Evolutionary conservation across 2,113 vertebrate genomes (phyloP).

Genomic region (Brachyhypopomus gauderio): DNA sequence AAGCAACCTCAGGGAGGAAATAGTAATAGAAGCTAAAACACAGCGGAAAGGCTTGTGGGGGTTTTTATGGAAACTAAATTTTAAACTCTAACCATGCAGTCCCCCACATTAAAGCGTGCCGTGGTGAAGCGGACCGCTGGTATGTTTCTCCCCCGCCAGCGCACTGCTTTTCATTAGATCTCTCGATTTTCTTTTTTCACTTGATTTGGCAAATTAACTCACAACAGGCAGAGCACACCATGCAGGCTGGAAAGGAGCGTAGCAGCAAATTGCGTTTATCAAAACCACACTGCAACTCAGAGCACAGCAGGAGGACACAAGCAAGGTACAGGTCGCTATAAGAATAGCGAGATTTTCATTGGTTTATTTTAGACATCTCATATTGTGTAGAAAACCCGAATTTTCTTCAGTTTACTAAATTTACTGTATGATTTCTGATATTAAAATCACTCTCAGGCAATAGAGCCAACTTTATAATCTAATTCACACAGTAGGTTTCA

Average conservation of each 20-base stretch:
- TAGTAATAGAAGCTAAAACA: conserved; percentile 62
- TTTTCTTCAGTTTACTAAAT: background rate
- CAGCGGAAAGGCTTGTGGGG: conserved; percentile 68
- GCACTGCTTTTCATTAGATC: conserved; percentile 75
- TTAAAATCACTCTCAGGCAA: background rate
- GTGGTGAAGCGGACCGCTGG: conserved; percentile 72
- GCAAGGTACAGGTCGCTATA: background rate
- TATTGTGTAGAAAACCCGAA: background rate
- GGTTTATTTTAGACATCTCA: background rate
- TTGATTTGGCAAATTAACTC: conserved; percentile 74
- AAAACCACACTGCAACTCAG: conserved; percentile 74
- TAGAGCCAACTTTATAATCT: background rate
- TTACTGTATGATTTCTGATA: background rate
- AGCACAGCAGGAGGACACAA: conserved; percentile 64
- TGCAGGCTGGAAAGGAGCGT: conserved; percentile 72
- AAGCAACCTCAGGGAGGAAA: conserved; percentile 69
- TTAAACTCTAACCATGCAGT: conserved; percentile 72
- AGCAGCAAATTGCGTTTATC: conserved; percentile 78
- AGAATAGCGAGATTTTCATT: background rate
- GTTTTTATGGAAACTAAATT: conserved; percentile 73
- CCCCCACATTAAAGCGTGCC: conserved; percentile 76
- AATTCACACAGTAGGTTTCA: too few species aligned
- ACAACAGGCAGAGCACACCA: conserved; percentile 76
- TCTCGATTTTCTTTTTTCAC: conserved; percentile 38
- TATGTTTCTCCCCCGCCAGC: conserved; percentile 70